Percentiles rank a stretch among this genome's conserved stretches.
These are phyloP conservation scores for Mirounga angustirostris DNA, from an alignment of 2,113 vertebrate genomes.

Conservation along the genomic window DNA sequence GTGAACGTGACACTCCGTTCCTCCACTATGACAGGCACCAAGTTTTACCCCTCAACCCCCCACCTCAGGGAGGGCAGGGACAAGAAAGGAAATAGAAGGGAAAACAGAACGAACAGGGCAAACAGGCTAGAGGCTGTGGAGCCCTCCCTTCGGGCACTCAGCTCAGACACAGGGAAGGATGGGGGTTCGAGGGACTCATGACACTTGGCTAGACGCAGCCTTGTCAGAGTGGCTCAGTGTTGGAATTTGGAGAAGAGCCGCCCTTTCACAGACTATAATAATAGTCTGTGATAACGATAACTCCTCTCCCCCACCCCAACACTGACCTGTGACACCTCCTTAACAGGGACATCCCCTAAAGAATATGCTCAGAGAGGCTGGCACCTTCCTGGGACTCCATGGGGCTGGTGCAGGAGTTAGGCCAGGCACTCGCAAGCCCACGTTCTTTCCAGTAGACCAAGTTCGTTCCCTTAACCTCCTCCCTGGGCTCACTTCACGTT, in stretches of 20 bases:
- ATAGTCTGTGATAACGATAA: too few relatives aligned
- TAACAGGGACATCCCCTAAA: background rate
- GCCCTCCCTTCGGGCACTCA: background rate
- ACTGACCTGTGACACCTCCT: too few relatives aligned
- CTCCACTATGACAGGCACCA: background rate
- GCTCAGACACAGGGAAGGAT: background rate
- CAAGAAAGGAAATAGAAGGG: background rate
- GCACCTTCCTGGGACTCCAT: background rate
- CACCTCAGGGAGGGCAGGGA: background rate
- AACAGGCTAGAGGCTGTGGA: background rate
- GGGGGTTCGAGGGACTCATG: background rate
- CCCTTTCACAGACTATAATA: background rate
- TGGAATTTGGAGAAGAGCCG: background rate
- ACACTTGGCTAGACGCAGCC: background rate
- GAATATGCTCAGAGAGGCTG: background rate
- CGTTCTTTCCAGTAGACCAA: background rate
- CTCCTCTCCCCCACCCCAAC: too few relatives aligned
- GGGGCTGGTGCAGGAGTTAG: background rate
- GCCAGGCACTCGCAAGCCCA: fast-evolving
- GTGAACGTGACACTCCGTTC: background rate
- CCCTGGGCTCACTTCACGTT: background rate
- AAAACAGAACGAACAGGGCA: background rate
- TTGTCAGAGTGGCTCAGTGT: background rate
- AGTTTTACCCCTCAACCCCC: background rate
- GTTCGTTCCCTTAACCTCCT: background rate